Evolutionary conservation across 2,888 invertebrate genomes (phyloP).

Genomic region (Eudemis profundana): DNA sequence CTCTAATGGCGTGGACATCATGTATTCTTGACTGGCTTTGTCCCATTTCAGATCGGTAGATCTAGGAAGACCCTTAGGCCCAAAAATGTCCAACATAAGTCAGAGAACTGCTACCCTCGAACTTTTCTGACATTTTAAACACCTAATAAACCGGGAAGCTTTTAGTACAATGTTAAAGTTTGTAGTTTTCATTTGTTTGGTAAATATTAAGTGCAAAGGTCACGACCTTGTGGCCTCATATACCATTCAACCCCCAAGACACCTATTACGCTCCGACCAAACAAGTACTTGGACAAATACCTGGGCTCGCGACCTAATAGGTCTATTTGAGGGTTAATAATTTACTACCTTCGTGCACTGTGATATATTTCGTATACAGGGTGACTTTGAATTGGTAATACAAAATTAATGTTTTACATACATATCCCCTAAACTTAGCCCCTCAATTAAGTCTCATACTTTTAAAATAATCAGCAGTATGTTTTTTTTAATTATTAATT

Average conservation of each 20-base stretch:
- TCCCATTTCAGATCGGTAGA: too few species aligned
- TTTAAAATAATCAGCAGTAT: too few species aligned
- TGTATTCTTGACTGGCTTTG: too few species aligned
- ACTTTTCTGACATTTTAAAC: background rate
- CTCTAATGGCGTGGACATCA: too few species aligned
- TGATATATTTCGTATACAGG: slow-evolving; percentile 10
- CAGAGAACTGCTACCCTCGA: too few species aligned
- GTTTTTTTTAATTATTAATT: too few species aligned
- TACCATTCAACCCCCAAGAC: slow-evolving; percentile 34
- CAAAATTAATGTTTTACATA: too few species aligned
- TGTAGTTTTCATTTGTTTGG: slow-evolving; percentile 13
- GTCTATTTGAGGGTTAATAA: slow-evolving; percentile 34
- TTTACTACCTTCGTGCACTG: slow-evolving; percentile 22
- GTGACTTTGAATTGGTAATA: too few species aligned
- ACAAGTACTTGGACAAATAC: slow-evolving; percentile 27
- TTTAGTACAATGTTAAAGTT: slow-evolving; percentile 10
- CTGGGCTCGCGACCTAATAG: slow-evolving; percentile 21
- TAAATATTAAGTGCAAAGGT: slow-evolving; percentile 28
- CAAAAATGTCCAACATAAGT: too few species aligned
- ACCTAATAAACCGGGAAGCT: slow-evolving; percentile 10
- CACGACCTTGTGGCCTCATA: slow-evolving; percentile 25
- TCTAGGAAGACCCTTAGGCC: too few species aligned
- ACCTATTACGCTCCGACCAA: slow-evolving; percentile 38
- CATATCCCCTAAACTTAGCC: too few species aligned
- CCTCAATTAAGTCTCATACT: too few species aligned